A percentile compares a stretch with the other conserved stretches of the same genome.
phyloP scores from a whole-genome alignment of 1,140 invertebrate species.

The Drosophila novamexicana region DNA sequence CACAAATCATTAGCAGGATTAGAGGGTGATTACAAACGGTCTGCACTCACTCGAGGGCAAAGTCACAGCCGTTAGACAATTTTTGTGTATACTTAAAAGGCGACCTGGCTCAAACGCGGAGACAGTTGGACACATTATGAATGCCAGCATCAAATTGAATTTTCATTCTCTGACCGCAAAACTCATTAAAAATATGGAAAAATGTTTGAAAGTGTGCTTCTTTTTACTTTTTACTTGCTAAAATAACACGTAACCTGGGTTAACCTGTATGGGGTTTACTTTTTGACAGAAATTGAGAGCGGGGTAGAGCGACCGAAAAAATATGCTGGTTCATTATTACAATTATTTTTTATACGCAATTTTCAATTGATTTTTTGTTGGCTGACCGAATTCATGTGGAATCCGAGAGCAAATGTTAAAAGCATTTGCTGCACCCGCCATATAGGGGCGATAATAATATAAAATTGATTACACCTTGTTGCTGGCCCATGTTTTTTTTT shows the following conservation, averaged over 20 bases:
- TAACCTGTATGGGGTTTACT: background rate
- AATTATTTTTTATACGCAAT: constrained; percentile 10
- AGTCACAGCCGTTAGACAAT: constrained; percentile 3
- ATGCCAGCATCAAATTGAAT: constrained; percentile 20
- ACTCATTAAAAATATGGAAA: constrained; percentile 56
- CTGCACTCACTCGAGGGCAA: background rate
- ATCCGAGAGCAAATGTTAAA: background rate
- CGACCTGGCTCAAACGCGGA: constrained; percentile 23
- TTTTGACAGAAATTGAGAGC: too few species aligned
- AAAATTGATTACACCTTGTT: constrained; percentile 28
- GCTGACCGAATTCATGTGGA: background rate
- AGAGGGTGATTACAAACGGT: constrained; percentile 30
- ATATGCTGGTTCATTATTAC: constrained; percentile 17
- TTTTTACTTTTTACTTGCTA: background rate
- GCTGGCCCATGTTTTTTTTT: background rate
- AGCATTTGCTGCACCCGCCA: background rate
- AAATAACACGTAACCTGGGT: background rate
- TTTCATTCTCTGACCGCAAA: constrained; percentile 32
- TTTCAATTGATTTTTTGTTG: constrained; percentile 21
- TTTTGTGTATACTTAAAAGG: constrained; percentile 11
- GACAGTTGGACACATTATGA: constrained; percentile 31
- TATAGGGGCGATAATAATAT: constrained; percentile 21
- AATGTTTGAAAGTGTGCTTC: constrained; percentile 10
- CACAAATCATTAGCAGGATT: constrained; percentile 46
- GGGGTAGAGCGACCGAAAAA: background rate